Conservation (phyloP, 1,140 invertebrate species). For the Rhagoletis zephyria region DNA sequence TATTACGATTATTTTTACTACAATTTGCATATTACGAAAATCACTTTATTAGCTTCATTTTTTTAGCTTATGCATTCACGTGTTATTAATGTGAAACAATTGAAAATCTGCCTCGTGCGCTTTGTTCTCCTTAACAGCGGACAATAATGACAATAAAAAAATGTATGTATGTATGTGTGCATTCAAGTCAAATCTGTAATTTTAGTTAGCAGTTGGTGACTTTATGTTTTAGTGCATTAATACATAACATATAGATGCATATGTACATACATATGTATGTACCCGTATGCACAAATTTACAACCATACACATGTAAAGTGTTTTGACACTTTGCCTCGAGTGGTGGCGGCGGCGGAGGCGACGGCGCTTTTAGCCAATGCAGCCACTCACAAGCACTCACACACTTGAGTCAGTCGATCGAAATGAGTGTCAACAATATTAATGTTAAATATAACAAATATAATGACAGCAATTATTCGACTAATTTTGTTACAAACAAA, state of each 20-base stretch:
- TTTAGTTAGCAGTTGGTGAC: too few species aligned
- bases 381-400: background rate
- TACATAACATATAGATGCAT: background rate
- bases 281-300: background rate
- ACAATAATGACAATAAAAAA: background rate
- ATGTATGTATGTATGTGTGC: background rate
- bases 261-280: background rate
- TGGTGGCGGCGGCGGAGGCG: background rate
- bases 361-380: background rate
- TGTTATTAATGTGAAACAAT: constrained; percentile 52
- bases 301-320: background rate
- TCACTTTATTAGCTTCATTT: constrained; percentile 39
- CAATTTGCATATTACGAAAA: background rate
- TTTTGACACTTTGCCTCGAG: background rate
- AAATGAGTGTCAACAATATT: constrained; percentile 38
- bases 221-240: background rate
- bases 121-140: background rate
- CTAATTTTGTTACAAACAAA: constrained; percentile 22
- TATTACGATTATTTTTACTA: constrained; percentile 18
- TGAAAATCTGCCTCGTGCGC: constrained; percentile 40
- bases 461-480: constrained; percentile 46
- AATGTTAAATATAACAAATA: constrained; percentile 51
- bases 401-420: background rate
- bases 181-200: background rate
- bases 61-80: constrained; percentile 31